These are phyloP conservation scores for Acrossocheilus fasciatus DNA, from an alignment of 2,797 vertebrate species.

Conservation along the genomic window DNA sequence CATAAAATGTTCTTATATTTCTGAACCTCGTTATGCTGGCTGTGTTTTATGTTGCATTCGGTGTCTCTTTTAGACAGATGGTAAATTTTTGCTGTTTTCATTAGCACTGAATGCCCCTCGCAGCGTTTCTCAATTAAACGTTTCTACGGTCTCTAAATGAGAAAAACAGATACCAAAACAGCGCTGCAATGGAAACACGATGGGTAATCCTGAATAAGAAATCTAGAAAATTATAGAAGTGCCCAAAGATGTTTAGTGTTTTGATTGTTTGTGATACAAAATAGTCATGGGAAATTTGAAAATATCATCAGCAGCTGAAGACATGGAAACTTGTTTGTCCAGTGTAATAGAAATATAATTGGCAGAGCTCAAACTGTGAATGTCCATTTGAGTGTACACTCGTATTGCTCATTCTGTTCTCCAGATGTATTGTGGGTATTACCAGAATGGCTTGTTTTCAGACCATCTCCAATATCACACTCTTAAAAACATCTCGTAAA, in stretches of 20 bases:
- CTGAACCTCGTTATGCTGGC: slow-evolving; percentile 12
- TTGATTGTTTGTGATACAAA: background rate
- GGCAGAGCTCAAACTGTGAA: background rate
- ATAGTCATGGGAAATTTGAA: background rate
- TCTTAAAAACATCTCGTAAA: slow-evolving; percentile 12
- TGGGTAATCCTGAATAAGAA: slow-evolving; percentile 9
- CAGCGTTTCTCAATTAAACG: slow-evolving; percentile 64
- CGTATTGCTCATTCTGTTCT: background rate
- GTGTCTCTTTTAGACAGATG: slow-evolving; percentile 36
- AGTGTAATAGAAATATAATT: background rate
- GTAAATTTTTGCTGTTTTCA: slow-evolving; percentile 54
- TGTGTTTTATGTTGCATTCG: slow-evolving; percentile 38
- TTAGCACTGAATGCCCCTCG: slow-evolving; percentile 57
- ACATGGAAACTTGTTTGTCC: background rate
- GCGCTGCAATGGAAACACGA: background rate
- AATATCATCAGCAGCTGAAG: background rate
- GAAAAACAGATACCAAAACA: slow-evolving; percentile 6
- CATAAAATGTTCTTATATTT: slow-evolving; percentile 27
- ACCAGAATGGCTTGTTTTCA: background rate
- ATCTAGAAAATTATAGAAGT: background rate
- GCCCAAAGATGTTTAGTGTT: background rate
- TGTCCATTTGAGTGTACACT: background rate
- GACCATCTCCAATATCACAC: background rate
- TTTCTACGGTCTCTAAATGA: slow-evolving; percentile 65
- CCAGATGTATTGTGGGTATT: slow-evolving; percentile 20